These are phyloP conservation scores for Conger conger DNA, from an alignment of 2,113 vertebrate species.

Conservation along the genomic window DNA sequence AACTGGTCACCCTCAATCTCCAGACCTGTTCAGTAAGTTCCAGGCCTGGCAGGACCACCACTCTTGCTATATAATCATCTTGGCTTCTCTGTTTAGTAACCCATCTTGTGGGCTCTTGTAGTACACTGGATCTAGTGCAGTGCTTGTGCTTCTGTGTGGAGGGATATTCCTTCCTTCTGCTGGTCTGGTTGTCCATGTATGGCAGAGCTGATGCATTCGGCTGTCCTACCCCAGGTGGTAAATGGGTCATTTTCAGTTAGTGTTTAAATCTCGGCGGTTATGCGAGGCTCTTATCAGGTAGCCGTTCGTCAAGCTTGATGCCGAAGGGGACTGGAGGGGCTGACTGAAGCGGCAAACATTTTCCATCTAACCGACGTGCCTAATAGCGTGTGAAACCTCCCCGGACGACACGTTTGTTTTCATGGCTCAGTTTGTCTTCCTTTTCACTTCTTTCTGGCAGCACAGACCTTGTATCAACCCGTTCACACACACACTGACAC, in stretches of 20 bases:
- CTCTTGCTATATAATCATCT: neutral
- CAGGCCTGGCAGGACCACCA: neutral
- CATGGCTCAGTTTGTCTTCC: slow-evolving; percentile 9
- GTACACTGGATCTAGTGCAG: neutral
- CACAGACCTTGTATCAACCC: neutral
- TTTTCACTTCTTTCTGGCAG: neutral
- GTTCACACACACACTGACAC: neutral
- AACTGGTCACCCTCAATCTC: slow-evolving; percentile 93
- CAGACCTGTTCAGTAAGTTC: slow-evolving; percentile 94
- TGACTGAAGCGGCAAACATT: neutral
- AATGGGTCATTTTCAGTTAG: neutral
- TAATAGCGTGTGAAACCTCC: slow-evolving; percentile 25
- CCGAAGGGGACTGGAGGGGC: neutral
- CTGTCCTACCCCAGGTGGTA: neutral
- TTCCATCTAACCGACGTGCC: slow-evolving; percentile 16
- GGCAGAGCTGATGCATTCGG: neutral
- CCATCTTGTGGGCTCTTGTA: neutral
- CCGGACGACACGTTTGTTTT: slow-evolving; percentile 25
- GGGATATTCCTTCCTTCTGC: neutral
- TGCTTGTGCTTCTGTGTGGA: neutral
- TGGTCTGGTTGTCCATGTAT: neutral
- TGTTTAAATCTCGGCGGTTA: neutral
- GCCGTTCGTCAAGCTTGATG: neutral
- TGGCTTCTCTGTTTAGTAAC: neutral
- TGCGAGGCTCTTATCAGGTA: neutral